phyloP scores from a whole-genome alignment of 2,888 invertebrate species.

The Pocota personata region DNA sequence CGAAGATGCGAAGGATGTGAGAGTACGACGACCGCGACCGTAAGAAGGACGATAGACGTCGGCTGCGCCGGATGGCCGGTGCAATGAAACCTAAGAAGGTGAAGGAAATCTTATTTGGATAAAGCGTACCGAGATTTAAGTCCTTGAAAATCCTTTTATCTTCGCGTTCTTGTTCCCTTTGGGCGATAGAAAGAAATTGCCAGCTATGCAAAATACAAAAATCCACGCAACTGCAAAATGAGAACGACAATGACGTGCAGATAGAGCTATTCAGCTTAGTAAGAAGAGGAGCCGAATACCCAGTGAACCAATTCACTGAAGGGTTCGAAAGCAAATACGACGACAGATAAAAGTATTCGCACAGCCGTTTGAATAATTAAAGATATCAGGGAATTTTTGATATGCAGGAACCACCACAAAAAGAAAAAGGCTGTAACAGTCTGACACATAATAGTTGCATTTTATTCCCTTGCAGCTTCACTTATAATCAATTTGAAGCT shows the following conservation, averaged over 20 bases:
- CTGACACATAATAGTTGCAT: no score
- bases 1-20: constrained; percentile 38
- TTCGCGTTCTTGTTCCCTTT: constrained; percentile 31
- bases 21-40: constrained; percentile 54
- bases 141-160: constrained; percentile 70
- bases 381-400: neutral
- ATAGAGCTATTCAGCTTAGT: neutral
- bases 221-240: constrained; percentile 46
- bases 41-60: constrained; percentile 32
- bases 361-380: neutral
- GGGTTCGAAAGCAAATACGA: constrained; percentile 1
- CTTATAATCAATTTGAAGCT: no score
- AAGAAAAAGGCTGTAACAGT: neutral
- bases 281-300: neutral
- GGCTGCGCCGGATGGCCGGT: constrained; percentile 3
- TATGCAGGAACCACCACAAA: neutral
- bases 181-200: constrained; percentile 28
- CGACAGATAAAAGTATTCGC: constrained; percentile 15
- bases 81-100: constrained; percentile 42
- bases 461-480: no score
- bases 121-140: constrained; percentile 57
- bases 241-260: constrained; percentile 12
- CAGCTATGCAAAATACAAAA: constrained; percentile 60
- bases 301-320: neutral
- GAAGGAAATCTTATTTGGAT: constrained; percentile 67